Evolutionary conservation across 2,113 vertebrate species (phyloP).

Genomic region (Butorides virescens): DNA sequence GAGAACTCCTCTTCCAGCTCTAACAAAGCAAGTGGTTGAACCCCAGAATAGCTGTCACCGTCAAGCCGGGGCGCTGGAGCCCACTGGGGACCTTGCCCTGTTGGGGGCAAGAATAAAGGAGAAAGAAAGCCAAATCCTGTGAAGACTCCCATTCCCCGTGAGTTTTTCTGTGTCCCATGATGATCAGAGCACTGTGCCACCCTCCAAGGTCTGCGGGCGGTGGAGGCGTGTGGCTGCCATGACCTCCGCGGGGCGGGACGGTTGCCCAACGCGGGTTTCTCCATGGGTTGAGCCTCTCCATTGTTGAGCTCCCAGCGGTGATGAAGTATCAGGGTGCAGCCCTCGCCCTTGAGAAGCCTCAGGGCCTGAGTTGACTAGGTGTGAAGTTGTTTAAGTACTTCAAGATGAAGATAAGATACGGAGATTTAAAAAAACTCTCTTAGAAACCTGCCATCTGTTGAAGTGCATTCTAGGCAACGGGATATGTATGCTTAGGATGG

Average conservation of each 20-base stretch:
- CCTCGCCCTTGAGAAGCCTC: constrained; percentile 29
- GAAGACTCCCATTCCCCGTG: neutral
- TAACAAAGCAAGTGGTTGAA: constrained; percentile 5
- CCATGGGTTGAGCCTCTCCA: constrained; percentile 17
- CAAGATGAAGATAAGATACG: constrained; percentile 49
- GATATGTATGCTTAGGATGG: neutral
- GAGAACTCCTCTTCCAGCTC: constrained; percentile 19
- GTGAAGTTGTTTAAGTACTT: constrained; percentile 43
- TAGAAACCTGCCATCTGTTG: neutral
- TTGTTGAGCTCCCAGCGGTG: neutral
- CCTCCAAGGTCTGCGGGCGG: fast-evolving
- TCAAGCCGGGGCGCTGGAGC: neutral
- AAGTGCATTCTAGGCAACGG: constrained; percentile 34
- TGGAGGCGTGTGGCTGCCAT: neutral
- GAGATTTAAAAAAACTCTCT: neutral
- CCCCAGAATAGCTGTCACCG: neutral
- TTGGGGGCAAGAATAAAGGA: neutral
- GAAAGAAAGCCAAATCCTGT: neutral
- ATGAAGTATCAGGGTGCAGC: constrained; percentile 43
- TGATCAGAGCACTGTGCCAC: neutral
- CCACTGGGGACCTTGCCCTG: neutral
- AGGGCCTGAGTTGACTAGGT: constrained; percentile 39
- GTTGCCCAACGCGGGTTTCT: constrained; percentile 26
- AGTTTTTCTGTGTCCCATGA: neutral
- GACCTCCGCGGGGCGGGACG: neutral